A percentile compares a stretch with the other conserved stretches of the same genome.
Evolutionary conservation across 2,797 vertebrate species (phyloP).

Genomic region (Enteromius afrohamiltoni): DNA sequence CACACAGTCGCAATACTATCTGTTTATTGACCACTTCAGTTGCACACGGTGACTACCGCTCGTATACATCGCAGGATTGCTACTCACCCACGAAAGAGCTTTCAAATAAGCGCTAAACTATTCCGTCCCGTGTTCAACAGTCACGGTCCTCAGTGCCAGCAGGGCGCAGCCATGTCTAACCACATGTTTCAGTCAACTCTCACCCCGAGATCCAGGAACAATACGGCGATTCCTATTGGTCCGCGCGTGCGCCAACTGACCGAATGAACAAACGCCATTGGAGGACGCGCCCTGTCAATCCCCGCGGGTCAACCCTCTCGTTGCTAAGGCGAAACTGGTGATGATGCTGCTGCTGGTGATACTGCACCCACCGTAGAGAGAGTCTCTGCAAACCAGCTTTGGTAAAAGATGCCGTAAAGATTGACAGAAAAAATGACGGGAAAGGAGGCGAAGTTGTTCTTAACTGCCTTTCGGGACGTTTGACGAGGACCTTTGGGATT

Average conservation of each 20-base stretch:
- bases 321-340: conserved; percentile 77
- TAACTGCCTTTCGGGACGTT: conserved; percentile 29
- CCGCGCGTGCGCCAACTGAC: conserved; percentile 54
- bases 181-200: conserved; percentile 65
- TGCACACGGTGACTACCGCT: neutral
- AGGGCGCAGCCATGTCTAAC: conserved; percentile 66
- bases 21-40: neutral
- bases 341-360: conserved; percentile 68
- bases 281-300: conserved; percentile 63
- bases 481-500: conserved; percentile 33
- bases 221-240: conserved; percentile 65
- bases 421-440: conserved; percentile 52
- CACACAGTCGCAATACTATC: neutral
- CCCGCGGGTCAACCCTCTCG: conserved; percentile 63
- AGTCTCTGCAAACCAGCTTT: conserved; percentile 55
- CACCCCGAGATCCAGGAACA: conserved; percentile 54
- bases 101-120: conserved; percentile 18
- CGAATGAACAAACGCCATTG: conserved; percentile 64
- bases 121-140: neutral
- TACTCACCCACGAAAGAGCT: neutral
- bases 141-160: neutral
- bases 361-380: conserved; percentile 61
- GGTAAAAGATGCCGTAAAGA: conserved; percentile 55
- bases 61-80: neutral
- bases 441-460: conserved; percentile 48